Evolutionary conservation across 2,888 invertebrate species (phyloP), one percentile per base, ranked within the genome.

Genomic region (Cyclophora punctaria): DNA sequence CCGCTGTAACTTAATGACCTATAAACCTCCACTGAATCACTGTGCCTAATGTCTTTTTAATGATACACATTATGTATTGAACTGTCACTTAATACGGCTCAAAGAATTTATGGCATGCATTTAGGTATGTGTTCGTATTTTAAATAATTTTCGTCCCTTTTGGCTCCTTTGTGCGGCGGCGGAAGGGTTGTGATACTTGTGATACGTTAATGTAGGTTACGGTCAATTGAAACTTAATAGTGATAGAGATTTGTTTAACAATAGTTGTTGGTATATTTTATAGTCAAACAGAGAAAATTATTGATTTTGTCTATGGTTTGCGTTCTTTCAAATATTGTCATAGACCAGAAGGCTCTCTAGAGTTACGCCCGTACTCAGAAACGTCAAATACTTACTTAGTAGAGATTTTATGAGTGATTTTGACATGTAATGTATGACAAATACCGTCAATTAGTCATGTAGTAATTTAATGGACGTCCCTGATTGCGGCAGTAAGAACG

Each of bases 31-130:
- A 48, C 70, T 67, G 77, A 80, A 80, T 79, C 69, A 53, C 63
- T 57, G 63, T 20, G 68, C 73, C 73, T 85, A 85, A 85, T 84
- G 84, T 77, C 72, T 78, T 83, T 84, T 84, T 85, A 85, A 85
- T 84, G 84, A 80, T 78, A 57, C 66, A 76, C 77, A 77, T 77
- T 82, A 71, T 65, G 75, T 80, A 83, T 83, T 82, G 82, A 80
- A 77, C 73, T 76, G 78, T 78, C 80, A 73, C 80, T 73, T 77
- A 76, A 74, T 77, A 78, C 68, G 73, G 72, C 69, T 68, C 1
- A 37, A 37, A 5, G 37, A 37, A 37, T 37, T 37, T 37, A 37
- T 37, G 37, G 37, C 4, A 37, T 37, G 37, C 37, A 37, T 37
- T 37, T 20, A 20, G 37, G 37, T 37, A 5, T 37, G 37, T 4